phyloP scores from a whole-genome alignment of 2,888 invertebrate species.

The Meandrusa payeni region DNA sequence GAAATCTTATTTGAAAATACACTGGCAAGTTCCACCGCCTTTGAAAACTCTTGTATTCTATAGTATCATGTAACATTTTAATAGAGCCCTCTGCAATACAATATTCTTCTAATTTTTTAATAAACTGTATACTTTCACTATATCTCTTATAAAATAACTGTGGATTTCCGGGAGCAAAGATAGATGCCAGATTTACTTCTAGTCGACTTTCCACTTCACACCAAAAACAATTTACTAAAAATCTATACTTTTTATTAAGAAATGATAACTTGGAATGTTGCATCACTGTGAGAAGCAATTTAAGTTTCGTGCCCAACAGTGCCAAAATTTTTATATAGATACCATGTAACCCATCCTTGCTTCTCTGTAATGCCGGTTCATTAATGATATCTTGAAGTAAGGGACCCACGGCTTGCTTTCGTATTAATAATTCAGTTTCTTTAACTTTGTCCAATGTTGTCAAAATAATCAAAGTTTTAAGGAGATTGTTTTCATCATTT shows the following conservation, averaged over 20 bases:
- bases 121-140: constrained; percentile 87
- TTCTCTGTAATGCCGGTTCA: constrained; percentile 82
- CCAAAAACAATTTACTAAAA: constrained; percentile 92
- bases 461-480: constrained; percentile 80
- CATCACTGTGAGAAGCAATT: constrained; percentile 73
- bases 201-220: constrained; percentile 90
- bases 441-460: constrained; percentile 84
- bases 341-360: constrained; percentile 83
- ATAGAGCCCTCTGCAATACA: constrained; percentile 81
- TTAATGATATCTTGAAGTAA: constrained; percentile 86
- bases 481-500: constrained; percentile 76
- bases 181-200: constrained; percentile 89
- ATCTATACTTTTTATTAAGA: constrained; percentile 64
- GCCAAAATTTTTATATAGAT: constrained; percentile 86
- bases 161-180: constrained; percentile 96
- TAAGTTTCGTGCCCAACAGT: constrained; percentile 86
- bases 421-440: constrained; percentile 87
- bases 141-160: constrained; percentile 92
- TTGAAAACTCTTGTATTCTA: constrained; percentile 89
- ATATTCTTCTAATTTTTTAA: constrained; percentile 85
- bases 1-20: constrained; percentile 97
- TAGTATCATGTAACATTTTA: constrained; percentile 82
- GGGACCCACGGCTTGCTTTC: constrained; percentile 84
- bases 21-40: constrained; percentile 96
- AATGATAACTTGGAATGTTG: constrained; percentile 71